A percentile compares a stretch with the other conserved stretches of the same genome.
These are phyloP conservation scores for Lycophotia porphyrea DNA, from an alignment of 2,888 invertebrate genomes.

Conservation along the genomic window DNA sequence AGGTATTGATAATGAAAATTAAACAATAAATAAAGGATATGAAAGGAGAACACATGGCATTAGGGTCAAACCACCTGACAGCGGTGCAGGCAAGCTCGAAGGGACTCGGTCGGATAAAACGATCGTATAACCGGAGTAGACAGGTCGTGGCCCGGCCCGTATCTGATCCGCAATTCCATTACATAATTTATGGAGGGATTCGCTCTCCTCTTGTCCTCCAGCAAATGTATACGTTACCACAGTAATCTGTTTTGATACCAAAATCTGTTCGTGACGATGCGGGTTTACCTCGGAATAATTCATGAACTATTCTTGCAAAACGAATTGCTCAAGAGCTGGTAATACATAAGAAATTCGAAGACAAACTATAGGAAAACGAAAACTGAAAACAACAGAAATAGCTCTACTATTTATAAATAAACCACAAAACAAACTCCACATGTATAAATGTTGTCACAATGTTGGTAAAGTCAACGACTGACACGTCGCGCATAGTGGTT, in stretches of 20 bases:
- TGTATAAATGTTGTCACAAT: slow-evolving; percentile 41
- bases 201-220: slow-evolving; percentile 45
- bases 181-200: slow-evolving; percentile 78
- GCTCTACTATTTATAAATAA: slow-evolving; percentile 21
- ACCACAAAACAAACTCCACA: slow-evolving; percentile 18
- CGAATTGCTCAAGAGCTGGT: slow-evolving; percentile 22
- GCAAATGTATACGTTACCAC: slow-evolving; percentile 56
- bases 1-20: slow-evolving; percentile 18
- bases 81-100: slow-evolving; percentile 58
- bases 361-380: slow-evolving; percentile 25
- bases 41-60: slow-evolving; percentile 60
- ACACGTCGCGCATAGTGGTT: slow-evolving; percentile 38
- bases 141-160: slow-evolving; percentile 70
- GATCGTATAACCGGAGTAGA: slow-evolving; percentile 71
- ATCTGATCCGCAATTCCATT: slow-evolving; percentile 75
- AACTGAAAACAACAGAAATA: slow-evolving; percentile 22
- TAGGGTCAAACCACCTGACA: slow-evolving; percentile 75
- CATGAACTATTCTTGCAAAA: slow-evolving; percentile 41
- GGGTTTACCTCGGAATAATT: slow-evolving; percentile 47
- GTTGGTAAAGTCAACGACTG: slow-evolving; percentile 52
- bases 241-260: slow-evolving; percentile 53
- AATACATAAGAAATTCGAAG: slow-evolving; percentile 36
- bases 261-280: slow-evolving; percentile 66
- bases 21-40: slow-evolving; percentile 65
- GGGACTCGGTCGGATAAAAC: slow-evolving; percentile 69